A percentile compares a stretch with the other conserved stretches of the same genome.
Evolutionary conservation across 2,797 vertebrate genomes (phyloP).

Genomic region (Denticeps clupeoides): DNA sequence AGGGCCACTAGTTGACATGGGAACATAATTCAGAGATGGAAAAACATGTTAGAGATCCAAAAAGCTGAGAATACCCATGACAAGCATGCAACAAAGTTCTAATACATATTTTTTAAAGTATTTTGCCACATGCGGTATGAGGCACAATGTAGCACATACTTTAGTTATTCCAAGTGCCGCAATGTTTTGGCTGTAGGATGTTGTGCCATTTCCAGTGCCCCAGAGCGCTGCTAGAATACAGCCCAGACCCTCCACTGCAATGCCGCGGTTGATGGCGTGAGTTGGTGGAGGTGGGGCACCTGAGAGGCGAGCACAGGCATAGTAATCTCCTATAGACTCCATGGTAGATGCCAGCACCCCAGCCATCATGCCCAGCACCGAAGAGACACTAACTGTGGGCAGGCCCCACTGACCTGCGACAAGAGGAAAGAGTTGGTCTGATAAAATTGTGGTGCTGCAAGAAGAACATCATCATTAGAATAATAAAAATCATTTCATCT

Average conservation of each 20-base stretch:
- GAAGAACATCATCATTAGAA: no score
- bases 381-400: constrained; percentile 65
- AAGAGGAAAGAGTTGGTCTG: no score
- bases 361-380: constrained; percentile 66
- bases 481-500: no score
- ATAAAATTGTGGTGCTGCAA: no score
- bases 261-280: constrained; percentile 68
- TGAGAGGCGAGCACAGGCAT: constrained; percentile 60
- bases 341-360: constrained; percentile 65
- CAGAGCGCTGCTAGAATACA: constrained; percentile 64
- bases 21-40: no score
- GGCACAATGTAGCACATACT: constrained; percentile 41
- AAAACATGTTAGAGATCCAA: no score
- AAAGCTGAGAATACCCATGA: no score
- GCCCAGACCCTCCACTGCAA: constrained; percentile 66
- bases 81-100: no score
- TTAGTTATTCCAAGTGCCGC: constrained; percentile 69
- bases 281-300: constrained; percentile 65
- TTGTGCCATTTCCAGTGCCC: constrained; percentile 70
- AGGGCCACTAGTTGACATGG: no score
- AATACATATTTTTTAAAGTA: no score
- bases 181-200: constrained; percentile 71
- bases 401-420: constrained; percentile 62
- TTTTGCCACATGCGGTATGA: no score
- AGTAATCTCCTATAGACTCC: constrained; percentile 71